These are phyloP conservation scores for Eira barbara DNA, from an alignment of 2,113 vertebrate species.

Conservation along the genomic window DNA sequence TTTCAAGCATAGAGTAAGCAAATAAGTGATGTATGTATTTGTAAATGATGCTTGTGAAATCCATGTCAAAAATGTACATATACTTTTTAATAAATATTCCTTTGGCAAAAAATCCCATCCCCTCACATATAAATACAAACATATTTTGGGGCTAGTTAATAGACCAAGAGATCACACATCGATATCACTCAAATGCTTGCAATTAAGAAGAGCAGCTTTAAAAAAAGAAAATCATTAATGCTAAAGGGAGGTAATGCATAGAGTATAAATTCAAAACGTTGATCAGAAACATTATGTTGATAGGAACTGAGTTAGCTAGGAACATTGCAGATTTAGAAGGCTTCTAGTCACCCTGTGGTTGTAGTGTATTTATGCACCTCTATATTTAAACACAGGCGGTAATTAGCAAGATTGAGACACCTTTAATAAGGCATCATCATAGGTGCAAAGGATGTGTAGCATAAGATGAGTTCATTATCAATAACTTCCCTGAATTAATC, in stretches of 20 bases:
- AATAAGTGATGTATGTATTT: neutral
- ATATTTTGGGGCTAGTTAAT: slow-evolving; percentile 22
- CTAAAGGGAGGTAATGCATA: slow-evolving; percentile 17
- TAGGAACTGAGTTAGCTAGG: slow-evolving; percentile 50
- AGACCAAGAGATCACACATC: slow-evolving; percentile 26
- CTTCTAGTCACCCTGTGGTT: slow-evolving; percentile 50
- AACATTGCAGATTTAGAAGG: slow-evolving; percentile 57
- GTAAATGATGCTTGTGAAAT: slow-evolving; percentile 11
- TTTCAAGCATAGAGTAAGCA: neutral
- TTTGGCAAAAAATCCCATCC: neutral
- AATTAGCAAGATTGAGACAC: slow-evolving; percentile 76
- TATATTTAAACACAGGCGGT: slow-evolving; percentile 77
- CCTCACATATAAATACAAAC: slow-evolving; percentile 21
- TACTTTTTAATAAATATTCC: slow-evolving; percentile 41
- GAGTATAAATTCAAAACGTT: slow-evolving; percentile 49
- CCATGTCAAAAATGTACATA: neutral
- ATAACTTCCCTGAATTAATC: slow-evolving; percentile 75
- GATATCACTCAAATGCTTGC: slow-evolving; percentile 46
- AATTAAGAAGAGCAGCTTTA: slow-evolving; percentile 59
- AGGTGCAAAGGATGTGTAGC: slow-evolving; percentile 69
- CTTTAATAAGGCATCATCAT: slow-evolving; percentile 76
- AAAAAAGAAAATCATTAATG: slow-evolving; percentile 59
- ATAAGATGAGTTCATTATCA: slow-evolving; percentile 76
- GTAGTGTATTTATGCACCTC: slow-evolving; percentile 72
- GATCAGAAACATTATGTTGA: slow-evolving; percentile 59